Conservation (phyloP, 1,140 invertebrate species). For the Lepeophtheirus salmonis region DNA sequence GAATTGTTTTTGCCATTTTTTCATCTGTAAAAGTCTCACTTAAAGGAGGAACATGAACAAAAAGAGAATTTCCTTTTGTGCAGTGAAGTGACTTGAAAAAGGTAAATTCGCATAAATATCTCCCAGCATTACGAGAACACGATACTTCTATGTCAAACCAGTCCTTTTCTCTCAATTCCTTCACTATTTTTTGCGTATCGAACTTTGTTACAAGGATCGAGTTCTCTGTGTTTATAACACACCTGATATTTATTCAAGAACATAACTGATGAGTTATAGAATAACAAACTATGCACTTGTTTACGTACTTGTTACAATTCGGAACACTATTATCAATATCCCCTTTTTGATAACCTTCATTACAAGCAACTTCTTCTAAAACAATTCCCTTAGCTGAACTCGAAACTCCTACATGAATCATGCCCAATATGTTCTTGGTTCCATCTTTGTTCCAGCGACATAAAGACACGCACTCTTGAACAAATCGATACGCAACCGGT, state of each 20-base stretch:
- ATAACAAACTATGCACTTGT: not conserved
- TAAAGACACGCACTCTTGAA: slow-evolving; percentile 20
- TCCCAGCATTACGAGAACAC: slow-evolving; percentile 30
- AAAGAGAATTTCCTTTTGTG: slow-evolving; percentile 29
- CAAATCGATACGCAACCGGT: slow-evolving; percentile 4
- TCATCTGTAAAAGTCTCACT: slow-evolving; percentile 25
- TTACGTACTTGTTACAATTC: slow-evolving; percentile 20
- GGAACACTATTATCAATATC: slow-evolving; percentile 27
- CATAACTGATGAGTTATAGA: not conserved
- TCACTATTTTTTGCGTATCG: slow-evolving; percentile 28
- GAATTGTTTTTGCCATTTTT: not conserved
- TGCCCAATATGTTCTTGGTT: not conserved
- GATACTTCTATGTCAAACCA: slow-evolving; percentile 25
- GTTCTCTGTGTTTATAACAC: slow-evolving; percentile 12
- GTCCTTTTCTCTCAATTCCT: slow-evolving; percentile 26
- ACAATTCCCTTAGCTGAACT: slow-evolving; percentile 30
- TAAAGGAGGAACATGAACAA: slow-evolving; percentile 35
- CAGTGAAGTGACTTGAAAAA: slow-evolving; percentile 32
- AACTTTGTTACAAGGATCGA: slow-evolving; percentile 23
- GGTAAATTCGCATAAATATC: slow-evolving; percentile 35
- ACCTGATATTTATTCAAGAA: slow-evolving; percentile 1
- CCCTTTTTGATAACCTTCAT: slow-evolving; percentile 28
- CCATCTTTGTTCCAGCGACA: slow-evolving; percentile 4
- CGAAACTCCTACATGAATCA: slow-evolving; percentile 35
- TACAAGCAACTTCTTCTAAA: slow-evolving; percentile 31